phyloP scores from a whole-genome alignment of 2,797 vertebrate species.

The Phaenicophaeus curvirostris region DNA sequence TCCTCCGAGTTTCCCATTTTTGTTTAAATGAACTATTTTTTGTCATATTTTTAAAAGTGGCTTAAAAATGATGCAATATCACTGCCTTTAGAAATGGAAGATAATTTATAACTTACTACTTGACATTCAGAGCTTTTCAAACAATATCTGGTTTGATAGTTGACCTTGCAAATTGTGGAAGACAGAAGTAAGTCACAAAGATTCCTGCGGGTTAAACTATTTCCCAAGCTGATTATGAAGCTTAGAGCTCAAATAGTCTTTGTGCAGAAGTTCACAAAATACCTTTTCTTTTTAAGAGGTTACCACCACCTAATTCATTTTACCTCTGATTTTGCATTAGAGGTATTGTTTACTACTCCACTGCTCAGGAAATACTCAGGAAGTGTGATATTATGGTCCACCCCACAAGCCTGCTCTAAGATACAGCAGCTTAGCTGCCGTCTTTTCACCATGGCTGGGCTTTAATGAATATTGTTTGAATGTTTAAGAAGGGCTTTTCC shows the following conservation, averaged over 20 bases:
- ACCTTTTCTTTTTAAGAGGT: conserved; percentile 43
- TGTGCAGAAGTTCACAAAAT: conserved; percentile 56
- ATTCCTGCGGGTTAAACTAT: conserved; percentile 45
- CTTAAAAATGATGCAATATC: neutral
- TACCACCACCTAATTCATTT: conserved; percentile 46
- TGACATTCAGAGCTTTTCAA: neutral
- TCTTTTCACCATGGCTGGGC: neutral
- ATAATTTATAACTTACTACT: neutral
- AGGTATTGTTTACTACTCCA: conserved; percentile 43
- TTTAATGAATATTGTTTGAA: neutral
- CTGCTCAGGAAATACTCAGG: neutral
- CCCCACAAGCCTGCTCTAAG: neutral
- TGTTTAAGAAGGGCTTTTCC: neutral
- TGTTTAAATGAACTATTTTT: conserved; percentile 42
- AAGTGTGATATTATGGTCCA: conserved; percentile 16
- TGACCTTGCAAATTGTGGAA: conserved; percentile 6
- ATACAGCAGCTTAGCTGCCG: neutral
- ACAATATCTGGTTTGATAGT: neutral
- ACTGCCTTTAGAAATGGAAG: neutral
- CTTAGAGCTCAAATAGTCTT: conserved; percentile 49
- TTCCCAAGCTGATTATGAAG: conserved; percentile 65
- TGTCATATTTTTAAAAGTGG: neutral
- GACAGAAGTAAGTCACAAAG: conserved; percentile 54
- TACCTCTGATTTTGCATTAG: conserved; percentile 22
- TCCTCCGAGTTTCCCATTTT: neutral